A percentile compares a stretch with the other conserved stretches of the same genome.
These are phyloP conservation scores for Aphodius sticticus DNA, from an alignment of 2,888 invertebrate species.

Conservation along the genomic window DNA sequence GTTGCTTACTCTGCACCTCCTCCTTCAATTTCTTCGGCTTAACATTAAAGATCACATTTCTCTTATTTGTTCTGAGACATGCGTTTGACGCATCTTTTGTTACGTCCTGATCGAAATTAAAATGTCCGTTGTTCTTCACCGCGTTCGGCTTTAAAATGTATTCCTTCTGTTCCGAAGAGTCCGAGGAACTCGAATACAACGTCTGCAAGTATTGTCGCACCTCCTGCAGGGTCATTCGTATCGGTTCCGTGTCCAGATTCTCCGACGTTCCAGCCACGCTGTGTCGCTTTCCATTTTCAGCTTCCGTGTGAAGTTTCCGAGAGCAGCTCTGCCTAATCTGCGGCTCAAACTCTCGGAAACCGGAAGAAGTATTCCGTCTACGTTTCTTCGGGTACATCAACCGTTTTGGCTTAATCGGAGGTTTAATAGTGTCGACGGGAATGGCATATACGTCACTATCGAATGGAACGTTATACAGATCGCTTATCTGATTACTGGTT, in stretches of 20 bases:
- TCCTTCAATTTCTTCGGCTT: constrained; percentile 68
- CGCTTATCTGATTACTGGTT: constrained; percentile 78
- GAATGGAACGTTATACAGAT: constrained; percentile 88
- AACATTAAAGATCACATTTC: constrained; percentile 56
- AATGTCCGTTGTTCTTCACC: constrained; percentile 23
- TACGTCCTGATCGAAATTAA: constrained; percentile 11
- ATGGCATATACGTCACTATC: constrained; percentile 89
- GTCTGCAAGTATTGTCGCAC: constrained; percentile 85
- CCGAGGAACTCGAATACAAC: constrained; percentile 79
- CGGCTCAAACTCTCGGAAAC: constrained; percentile 57
- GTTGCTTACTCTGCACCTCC: constrained; percentile 59
- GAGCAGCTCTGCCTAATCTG: constrained; percentile 41
- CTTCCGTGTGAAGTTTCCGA: constrained; percentile 26
- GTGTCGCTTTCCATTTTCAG: constrained; percentile 64
- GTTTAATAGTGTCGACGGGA: constrained; percentile 81
- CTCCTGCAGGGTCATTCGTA: constrained; percentile 86
- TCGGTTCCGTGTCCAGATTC: constrained; percentile 72
- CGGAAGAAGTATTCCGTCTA: constrained; percentile 62
- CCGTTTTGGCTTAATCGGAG: constrained; percentile 63
- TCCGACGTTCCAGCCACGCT: constrained; percentile 72
- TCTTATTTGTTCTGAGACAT: constrained; percentile 33
- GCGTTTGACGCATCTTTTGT: constrained; percentile 33
- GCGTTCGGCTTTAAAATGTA: constrained; percentile 49
- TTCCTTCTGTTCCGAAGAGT: constrained; percentile 64
- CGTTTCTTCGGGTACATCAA: constrained; percentile 57